Conservation (phyloP, 2,113 vertebrate genomes). For the Tylochromis polylepis region DNA sequence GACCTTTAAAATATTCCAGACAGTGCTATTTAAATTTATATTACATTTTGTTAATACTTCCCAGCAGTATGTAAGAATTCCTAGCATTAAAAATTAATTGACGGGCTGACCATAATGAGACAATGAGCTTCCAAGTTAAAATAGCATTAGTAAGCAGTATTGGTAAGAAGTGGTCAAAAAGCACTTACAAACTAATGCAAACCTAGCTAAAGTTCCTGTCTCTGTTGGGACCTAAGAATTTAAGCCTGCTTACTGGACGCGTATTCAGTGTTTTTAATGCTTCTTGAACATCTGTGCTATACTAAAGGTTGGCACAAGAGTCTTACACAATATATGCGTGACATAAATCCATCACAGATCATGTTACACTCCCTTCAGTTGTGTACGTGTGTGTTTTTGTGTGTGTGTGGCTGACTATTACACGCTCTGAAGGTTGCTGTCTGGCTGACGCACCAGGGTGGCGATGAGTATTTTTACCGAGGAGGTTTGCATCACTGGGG, state of each 20-base stretch:
- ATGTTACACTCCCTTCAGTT: not conserved
- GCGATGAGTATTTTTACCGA: constrained; percentile 42
- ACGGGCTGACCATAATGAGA: not conserved
- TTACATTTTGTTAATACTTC: not conserved
- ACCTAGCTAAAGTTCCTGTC: not conserved
- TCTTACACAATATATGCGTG: not conserved
- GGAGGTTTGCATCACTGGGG: constrained; percentile 59
- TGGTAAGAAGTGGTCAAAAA: not conserved
- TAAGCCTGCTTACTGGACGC: not conserved
- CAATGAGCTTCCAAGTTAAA: not conserved
- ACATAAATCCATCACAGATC: not conserved
- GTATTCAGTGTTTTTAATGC: not conserved
- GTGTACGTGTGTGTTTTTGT: not conserved
- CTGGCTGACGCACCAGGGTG: constrained; percentile 35
- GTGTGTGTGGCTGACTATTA: constrained; percentile 27
- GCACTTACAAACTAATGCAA: not conserved
- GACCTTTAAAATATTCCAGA: not conserved
- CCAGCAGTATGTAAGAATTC: not conserved
- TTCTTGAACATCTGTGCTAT: not conserved
- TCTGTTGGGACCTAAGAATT: not conserved
- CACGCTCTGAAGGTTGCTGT: constrained; percentile 34
- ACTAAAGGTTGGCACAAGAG: not conserved
- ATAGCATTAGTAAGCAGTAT: not conserved
- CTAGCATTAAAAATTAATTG: not conserved
- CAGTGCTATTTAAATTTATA: not conserved